Conservation (phyloP, 2,888 invertebrate genomes). For the Dasysyrphus tricinctus region DNA sequence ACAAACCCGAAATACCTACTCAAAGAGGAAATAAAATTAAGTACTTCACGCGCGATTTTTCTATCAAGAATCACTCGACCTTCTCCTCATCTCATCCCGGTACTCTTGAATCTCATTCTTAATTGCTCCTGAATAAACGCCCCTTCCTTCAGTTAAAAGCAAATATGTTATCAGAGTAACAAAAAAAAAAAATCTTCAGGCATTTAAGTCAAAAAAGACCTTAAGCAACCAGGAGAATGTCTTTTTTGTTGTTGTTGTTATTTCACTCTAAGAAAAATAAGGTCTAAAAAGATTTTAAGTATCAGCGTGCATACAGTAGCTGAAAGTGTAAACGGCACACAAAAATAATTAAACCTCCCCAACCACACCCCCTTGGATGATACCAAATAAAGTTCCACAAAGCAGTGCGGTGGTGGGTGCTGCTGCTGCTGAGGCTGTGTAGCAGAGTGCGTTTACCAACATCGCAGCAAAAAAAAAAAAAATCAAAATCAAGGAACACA, state of each 20-base stretch:
- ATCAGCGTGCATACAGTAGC: constrained; percentile 68
- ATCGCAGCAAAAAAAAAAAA: neutral
- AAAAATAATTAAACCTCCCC: constrained; percentile 65
- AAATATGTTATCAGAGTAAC: constrained; percentile 12
- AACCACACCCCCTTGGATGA: constrained; percentile 5
- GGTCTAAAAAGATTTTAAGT: constrained; percentile 60
- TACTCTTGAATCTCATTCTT: constrained; percentile 3
- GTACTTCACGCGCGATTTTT: constrained; percentile 53
- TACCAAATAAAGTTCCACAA: constrained; percentile 16
- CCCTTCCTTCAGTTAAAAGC: constrained; percentile 53
- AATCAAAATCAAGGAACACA: constrained; percentile 36
- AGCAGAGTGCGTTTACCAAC: constrained; percentile 29
- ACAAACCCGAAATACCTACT: constrained; percentile 5
- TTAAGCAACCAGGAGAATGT: constrained; percentile 55
- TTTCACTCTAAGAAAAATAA: constrained; percentile 18
- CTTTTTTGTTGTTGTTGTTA: neutral
- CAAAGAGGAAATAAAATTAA: constrained; percentile 24
- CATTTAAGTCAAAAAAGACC: constrained; percentile 34
- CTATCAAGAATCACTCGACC: no score
- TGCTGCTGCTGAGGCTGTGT: neutral
- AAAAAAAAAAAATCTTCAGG: constrained; percentile 40
- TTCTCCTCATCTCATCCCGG: no score
- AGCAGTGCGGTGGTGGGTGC: neutral
- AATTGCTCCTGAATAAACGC: constrained; percentile 61
- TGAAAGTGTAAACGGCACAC: constrained; percentile 70